Evolutionary conservation across 2,113 vertebrate species (phyloP).

Genomic region (Ictalurus punctatus): DNA sequence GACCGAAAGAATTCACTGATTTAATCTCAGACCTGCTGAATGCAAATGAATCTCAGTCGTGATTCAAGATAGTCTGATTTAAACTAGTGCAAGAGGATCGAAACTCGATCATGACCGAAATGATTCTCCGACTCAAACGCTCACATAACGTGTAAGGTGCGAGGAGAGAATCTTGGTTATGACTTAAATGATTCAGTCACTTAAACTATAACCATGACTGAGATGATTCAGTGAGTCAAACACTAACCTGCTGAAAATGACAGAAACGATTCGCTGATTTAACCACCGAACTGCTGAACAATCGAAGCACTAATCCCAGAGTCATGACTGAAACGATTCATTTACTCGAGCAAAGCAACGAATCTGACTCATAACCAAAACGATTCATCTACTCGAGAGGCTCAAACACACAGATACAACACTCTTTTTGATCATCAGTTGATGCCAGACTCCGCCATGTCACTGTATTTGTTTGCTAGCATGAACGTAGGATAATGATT

Average conservation of each 20-base stretch:
- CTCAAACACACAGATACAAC: accelerated
- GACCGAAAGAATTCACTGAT: background rate
- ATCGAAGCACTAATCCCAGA: background rate
- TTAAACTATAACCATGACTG: background rate
- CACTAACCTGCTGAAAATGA: background rate
- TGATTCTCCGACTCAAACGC: background rate
- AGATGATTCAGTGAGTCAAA: background rate
- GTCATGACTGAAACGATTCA: background rate
- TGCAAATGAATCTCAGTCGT: background rate
- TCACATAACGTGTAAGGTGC: background rate
- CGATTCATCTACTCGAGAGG: background rate
- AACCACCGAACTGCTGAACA: background rate
- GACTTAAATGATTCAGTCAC: background rate
- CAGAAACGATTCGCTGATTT: background rate
- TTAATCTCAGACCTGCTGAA: background rate
- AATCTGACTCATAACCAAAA: background rate
- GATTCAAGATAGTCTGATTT: background rate
- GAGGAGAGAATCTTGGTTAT: background rate
- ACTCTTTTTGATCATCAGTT: background rate
- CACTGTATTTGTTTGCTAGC: background rate
- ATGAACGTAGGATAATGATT: background rate
- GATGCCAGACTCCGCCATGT: background rate
- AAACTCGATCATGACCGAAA: background rate
- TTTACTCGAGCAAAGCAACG: background rate
- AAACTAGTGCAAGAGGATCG: too few species aligned